phyloP scores from a whole-genome alignment of 2,113 vertebrate species.

The Channa argus region DNA sequence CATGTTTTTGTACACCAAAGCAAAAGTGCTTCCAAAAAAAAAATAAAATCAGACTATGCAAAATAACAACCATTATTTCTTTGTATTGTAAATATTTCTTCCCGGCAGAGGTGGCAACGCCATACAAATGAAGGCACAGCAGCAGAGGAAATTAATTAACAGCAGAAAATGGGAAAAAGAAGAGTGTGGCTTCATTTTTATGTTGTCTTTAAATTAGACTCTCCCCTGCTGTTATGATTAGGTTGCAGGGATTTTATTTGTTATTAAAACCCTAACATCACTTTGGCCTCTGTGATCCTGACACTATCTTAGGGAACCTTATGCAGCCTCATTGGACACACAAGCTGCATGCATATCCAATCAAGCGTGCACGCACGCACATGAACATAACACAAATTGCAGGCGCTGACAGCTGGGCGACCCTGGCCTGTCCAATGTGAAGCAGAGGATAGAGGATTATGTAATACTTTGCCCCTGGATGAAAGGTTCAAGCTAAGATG shows the following conservation, averaged over 20 bases:
- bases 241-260: constrained; percentile 51
- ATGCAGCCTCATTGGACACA: constrained; percentile 22
- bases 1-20: constrained; percentile 76
- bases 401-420: constrained; percentile 47
- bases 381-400: constrained; percentile 11
- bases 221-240: constrained; percentile 42
- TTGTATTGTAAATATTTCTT: constrained; percentile 66
- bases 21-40: constrained; percentile 53
- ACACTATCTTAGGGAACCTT: constrained; percentile 42
- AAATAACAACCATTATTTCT: constrained; percentile 59
- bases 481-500: constrained; percentile 32
- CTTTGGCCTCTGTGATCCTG: constrained; percentile 39
- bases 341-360: background rate
- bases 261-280: constrained; percentile 63
- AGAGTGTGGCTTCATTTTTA: constrained; percentile 30
- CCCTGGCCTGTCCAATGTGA: constrained; percentile 30
- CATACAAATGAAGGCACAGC: constrained; percentile 55
- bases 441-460: constrained; percentile 52
- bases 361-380: background rate
- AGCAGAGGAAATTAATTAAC: constrained; percentile 64
- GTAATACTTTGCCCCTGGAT: constrained; percentile 41
- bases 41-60: constrained; percentile 50
- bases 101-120: constrained; percentile 31
- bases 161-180: constrained; percentile 3
- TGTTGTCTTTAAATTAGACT: constrained; percentile 53